Evolutionary conservation across 2,797 vertebrate species (phyloP).

Genomic region (Rhinichthys osculus): DNA sequence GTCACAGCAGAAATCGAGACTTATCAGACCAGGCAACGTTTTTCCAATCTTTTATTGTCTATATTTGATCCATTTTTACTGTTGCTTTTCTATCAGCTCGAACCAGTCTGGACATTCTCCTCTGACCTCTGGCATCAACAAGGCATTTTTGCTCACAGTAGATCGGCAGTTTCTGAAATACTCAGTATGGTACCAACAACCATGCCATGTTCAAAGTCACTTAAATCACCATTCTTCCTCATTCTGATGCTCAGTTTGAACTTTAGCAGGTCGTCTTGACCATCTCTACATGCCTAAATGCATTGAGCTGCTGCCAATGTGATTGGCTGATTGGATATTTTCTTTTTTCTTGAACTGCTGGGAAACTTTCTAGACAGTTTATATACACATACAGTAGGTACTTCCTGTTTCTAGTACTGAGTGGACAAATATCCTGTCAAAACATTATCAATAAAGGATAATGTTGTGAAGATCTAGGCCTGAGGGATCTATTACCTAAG

Average conservation of each 20-base stretch:
- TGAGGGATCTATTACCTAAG: not conserved
- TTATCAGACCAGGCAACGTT: not conserved
- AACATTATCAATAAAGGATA: not conserved
- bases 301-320: not conserved
- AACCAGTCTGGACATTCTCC: slow-evolving; percentile 51
- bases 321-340: not conserved
- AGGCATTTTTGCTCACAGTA: slow-evolving; percentile 25
- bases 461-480: not conserved
- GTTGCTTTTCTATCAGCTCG: not conserved
- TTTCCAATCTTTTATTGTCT: not conserved
- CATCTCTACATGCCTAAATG: not conserved
- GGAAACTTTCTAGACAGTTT: not conserved
- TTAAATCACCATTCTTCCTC: too few species aligned
- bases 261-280: not conserved
- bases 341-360: not conserved
- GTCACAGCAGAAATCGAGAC: too few species aligned
- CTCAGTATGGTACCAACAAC: too few species aligned
- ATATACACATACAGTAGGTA: not conserved
- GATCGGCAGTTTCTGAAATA: not conserved
- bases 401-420: not conserved
- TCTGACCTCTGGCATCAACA: slow-evolving; percentile 56
- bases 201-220: too few species aligned
- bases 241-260: too few species aligned
- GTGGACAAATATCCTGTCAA: not conserved
- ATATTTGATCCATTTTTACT: too few species aligned